A percentile compares a stretch with the other conserved stretches of the same genome.
These are phyloP conservation scores for Labeo catla DNA, from an alignment of 2,113 vertebrate genomes.

Conservation along the genomic window DNA sequence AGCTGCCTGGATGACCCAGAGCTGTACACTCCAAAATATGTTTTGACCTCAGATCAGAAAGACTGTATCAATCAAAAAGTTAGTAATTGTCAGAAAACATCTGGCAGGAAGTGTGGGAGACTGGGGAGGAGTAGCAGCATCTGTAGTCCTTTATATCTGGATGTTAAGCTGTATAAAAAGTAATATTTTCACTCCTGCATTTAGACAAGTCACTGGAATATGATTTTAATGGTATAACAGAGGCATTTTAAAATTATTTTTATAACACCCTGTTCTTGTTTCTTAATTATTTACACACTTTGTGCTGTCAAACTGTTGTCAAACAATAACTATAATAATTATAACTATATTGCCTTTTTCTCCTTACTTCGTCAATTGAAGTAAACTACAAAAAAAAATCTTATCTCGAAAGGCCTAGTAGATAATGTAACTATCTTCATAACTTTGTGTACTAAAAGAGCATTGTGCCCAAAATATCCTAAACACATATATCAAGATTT, in stretches of 20 bases:
- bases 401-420: neutral
- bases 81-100: neutral
- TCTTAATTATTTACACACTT: too few relatives aligned
- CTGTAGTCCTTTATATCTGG: neutral
- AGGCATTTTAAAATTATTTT: too few relatives aligned
- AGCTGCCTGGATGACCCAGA: neutral
- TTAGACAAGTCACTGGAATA: neutral
- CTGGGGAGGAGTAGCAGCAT: neutral
- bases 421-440: neutral
- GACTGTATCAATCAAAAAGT: too few relatives aligned
- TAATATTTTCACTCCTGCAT: neutral
- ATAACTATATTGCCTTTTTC: too few relatives aligned
- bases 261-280: too few relatives aligned
- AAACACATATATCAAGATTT: neutral
- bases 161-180: neutral
- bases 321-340: too few relatives aligned
- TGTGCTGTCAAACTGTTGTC: too few relatives aligned
- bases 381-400: too few relatives aligned
- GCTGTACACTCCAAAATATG: neutral
- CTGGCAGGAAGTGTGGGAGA: neutral
- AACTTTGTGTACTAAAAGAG: neutral
- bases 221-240: too few relatives aligned
- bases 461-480: neutral
- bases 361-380: too few relatives aligned
- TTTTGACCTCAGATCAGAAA: neutral